Evolutionary conservation across 1,140 invertebrate genomes (phyloP), one percentile per base, ranked within the genome.

Genomic region (Penaeus japonicus): DNA sequence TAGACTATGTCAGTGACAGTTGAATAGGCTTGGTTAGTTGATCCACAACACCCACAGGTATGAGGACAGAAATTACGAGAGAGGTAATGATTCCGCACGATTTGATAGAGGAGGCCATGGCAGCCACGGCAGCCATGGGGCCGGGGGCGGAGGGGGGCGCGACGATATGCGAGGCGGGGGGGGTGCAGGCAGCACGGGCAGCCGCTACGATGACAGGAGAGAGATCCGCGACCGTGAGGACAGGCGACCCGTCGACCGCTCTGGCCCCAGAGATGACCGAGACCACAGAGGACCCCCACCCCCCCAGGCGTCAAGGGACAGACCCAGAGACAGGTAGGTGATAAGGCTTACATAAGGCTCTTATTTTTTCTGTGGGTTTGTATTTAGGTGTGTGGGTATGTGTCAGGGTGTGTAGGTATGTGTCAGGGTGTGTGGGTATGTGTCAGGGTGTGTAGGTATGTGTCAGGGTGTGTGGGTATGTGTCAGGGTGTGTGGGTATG

Each of bases 251-350:
- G 77, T 87, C 22, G 85, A 87, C 53, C 32, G 85, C 3, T 87
- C 85, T 1, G 77, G 75, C 12, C 85, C 85, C 22, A 79, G 85
- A 12, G 85, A 87, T 32, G 85, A 87, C 57, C 30, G 85, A 0
- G 85, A 87, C 32, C 85, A 87, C 57, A 55, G 85, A 24, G 59
- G 77, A 54, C 59, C 75, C 12, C 39, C 81, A 30, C 35, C 85
- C n/a, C 62, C 85, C 53, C 85, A 87, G 77, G 77, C 70, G 7
- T 87, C 85, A 24, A 55, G 85, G 30, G 85, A 87, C 55, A 79
- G 85, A 35, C 77, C 85, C 0, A 87, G 85, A 35, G 85, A 87
- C 18, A 87, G 85, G 85, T 87, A 73, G 57, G n/a, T 55, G 4
- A 7, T 47, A 12, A n/a, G n/a, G n/a, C n/a, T n/a, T n/a, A n/a